A percentile compares a stretch with the other conserved stretches of the same genome.
phyloP scores from a whole-genome alignment of 2,113 vertebrate genomes.

The Sarotherodon lohbergeri region DNA sequence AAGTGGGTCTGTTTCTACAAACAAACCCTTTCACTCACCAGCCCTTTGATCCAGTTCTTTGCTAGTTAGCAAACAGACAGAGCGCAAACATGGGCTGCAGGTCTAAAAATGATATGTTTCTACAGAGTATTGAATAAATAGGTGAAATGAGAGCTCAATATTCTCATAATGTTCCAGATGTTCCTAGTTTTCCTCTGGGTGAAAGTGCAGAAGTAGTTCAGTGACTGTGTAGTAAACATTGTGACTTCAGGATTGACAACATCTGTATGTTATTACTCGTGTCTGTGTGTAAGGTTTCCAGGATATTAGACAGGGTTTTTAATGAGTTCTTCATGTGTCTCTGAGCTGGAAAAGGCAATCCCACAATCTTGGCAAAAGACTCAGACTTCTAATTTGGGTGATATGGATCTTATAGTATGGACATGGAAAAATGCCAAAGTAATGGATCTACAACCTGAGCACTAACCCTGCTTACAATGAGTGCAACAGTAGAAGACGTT shows the following conservation, averaged over 20 bases:
- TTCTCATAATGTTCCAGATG: not conserved
- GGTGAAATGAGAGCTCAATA: not conserved
- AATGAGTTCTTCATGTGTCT: not conserved
- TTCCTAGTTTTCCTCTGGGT: not conserved
- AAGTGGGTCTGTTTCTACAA: rapidly evolving
- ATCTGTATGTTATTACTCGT: conserved; percentile 30
- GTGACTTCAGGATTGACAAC: not conserved
- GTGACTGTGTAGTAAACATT: not conserved
- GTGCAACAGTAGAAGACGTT: not conserved
- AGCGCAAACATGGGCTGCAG: not conserved
- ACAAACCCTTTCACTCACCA: not conserved
- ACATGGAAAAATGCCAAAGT: not conserved
- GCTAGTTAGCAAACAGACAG: not conserved
- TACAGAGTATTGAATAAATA: not conserved
- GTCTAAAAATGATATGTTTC: not conserved
- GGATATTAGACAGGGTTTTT: not conserved
- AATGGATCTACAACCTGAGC: not conserved
- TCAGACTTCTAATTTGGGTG: not conserved
- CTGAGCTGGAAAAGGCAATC: not conserved
- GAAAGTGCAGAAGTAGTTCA: not conserved
- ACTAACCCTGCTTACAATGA: not conserved
- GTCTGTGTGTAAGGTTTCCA: not conserved
- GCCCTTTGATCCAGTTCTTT: not conserved
- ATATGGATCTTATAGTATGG: not conserved
- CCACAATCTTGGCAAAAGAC: not conserved